These are phyloP conservation scores for Falco cherrug DNA, from an alignment of 2,797 vertebrate genomes.

Conservation along the genomic window DNA sequence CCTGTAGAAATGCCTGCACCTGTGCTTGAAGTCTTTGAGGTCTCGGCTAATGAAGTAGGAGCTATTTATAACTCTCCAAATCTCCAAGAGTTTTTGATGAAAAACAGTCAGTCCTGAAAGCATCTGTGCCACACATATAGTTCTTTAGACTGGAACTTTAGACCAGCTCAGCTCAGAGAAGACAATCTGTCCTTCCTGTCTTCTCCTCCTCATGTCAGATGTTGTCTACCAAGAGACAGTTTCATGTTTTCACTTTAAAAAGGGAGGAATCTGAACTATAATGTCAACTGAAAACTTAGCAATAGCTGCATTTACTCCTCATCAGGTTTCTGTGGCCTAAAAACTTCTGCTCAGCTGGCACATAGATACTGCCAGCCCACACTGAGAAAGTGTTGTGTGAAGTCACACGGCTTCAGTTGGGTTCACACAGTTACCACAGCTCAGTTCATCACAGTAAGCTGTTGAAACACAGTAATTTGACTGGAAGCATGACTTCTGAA, in stretches of 20 bases:
- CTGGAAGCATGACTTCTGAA: not conserved
- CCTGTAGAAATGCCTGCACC: conserved; percentile 50
- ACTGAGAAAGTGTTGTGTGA: not conserved
- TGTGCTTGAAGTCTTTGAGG: conserved; percentile 50
- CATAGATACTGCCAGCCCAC: not conserved
- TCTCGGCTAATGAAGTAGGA: conserved; percentile 27
- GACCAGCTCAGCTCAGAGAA: not conserved
- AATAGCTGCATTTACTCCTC: not conserved
- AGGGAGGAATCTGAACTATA: not conserved
- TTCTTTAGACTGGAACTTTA: conserved; percentile 23
- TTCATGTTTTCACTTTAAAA: not conserved
- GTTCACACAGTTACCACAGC: not conserved
- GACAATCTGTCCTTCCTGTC: not conserved
- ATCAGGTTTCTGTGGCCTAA: not conserved
- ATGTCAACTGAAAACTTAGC: not conserved
- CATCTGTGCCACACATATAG: conserved; percentile 50
- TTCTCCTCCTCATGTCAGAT: not conserved
- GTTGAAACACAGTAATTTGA: not conserved
- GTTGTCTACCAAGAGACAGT: not conserved
- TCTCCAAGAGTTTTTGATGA: conserved; percentile 60
- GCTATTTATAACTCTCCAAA: conserved; percentile 67
- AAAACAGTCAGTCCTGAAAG: conserved; percentile 33
- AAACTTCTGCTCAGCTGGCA: not conserved
- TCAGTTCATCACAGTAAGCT: not conserved
- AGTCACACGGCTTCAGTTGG: not conserved